phyloP scores from a whole-genome alignment of 2,797 vertebrate species.

The Triplophysa yarkandensis region DNA sequence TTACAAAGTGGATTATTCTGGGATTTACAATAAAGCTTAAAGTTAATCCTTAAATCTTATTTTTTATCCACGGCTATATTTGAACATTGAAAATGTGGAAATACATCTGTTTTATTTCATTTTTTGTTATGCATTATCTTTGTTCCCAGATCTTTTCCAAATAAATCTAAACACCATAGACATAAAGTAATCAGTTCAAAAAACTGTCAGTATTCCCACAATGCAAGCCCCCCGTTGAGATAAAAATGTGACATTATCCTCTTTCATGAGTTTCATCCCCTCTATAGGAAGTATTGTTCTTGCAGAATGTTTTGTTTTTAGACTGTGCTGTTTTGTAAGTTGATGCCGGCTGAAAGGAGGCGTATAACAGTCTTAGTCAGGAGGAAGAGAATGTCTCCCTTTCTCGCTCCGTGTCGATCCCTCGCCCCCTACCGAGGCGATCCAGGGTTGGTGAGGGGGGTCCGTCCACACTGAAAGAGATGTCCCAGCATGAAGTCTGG shows the following conservation, averaged over 20 bases:
- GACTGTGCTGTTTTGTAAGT: slow-evolving; percentile 66
- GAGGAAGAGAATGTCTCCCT: slow-evolving; percentile 63
- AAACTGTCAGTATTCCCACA: slow-evolving; percentile 53
- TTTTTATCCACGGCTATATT: too few species aligned
- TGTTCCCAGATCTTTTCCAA: too few species aligned
- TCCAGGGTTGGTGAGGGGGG: slow-evolving; percentile 73
- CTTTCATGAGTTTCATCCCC: slow-evolving; percentile 44
- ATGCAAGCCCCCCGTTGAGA: slow-evolving; percentile 29
- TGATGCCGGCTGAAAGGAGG: slow-evolving; percentile 71
- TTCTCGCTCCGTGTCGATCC: slow-evolving; percentile 64
- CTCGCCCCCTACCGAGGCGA: slow-evolving; percentile 71
- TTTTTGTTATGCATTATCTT: too few species aligned
- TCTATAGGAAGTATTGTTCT: slow-evolving; percentile 63
- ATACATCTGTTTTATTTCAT: too few species aligned
- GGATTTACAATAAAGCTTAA: too few species aligned
- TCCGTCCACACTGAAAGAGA: slow-evolving; percentile 70
- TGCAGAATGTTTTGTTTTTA: slow-evolving; percentile 71
- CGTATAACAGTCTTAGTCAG: slow-evolving; percentile 77
- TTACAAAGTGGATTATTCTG: too few species aligned
- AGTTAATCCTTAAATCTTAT: too few species aligned
- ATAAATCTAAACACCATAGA: too few species aligned
- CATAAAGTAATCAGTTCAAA: too few species aligned
- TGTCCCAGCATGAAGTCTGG: slow-evolving; percentile 71
- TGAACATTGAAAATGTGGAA: too few species aligned
- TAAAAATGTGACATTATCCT: slow-evolving; percentile 37